A percentile compares a stretch with the other conserved stretches of the same genome.
Evolutionary conservation across 2,113 vertebrate species (phyloP).

Genomic region (Embiotoca jacksoni): DNA sequence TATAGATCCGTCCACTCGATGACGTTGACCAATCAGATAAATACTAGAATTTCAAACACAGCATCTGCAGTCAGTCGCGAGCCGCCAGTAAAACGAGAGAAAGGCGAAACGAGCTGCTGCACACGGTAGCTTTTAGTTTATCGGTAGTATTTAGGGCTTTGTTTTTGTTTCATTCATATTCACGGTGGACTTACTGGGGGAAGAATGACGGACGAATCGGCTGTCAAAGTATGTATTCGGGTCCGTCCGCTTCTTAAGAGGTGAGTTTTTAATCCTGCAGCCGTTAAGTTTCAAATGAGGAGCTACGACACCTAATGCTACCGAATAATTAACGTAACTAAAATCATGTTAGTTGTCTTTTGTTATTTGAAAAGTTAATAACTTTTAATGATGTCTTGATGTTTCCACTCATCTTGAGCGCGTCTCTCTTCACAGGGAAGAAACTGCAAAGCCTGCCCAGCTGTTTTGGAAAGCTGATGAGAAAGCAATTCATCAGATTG

Average conservation of each 20-base stretch:
- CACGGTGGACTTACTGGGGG: background rate
- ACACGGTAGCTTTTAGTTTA: no score
- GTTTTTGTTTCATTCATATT: no score
- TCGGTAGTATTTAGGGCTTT: no score
- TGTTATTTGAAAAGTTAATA: background rate
- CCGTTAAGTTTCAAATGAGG: background rate
- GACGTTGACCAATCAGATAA: slow-evolving; percentile 54
- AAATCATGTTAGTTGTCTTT: no score
- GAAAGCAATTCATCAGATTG: slow-evolving; percentile 87
- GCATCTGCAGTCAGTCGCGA: no score
- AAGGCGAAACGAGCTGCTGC: no score
- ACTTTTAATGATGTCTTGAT: background rate
- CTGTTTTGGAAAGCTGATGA: slow-evolving; percentile 88
- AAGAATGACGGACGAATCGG: slow-evolving; percentile 89
- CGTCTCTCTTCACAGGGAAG: slow-evolving; percentile 78
- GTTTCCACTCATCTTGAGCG: background rate
- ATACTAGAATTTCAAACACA: background rate
- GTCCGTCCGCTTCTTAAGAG: slow-evolving; percentile 88
- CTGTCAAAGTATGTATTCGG: slow-evolving; percentile 91
- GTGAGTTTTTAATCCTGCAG: slow-evolving; percentile 73
- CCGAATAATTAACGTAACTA: no score
- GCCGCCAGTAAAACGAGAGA: no score
- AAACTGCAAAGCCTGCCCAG: slow-evolving; percentile 74
- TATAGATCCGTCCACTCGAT: background rate
- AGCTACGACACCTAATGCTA: background rate